phyloP scores from a whole-genome alignment of 2,797 vertebrate species.

The Bradypodion pumilum region DNA sequence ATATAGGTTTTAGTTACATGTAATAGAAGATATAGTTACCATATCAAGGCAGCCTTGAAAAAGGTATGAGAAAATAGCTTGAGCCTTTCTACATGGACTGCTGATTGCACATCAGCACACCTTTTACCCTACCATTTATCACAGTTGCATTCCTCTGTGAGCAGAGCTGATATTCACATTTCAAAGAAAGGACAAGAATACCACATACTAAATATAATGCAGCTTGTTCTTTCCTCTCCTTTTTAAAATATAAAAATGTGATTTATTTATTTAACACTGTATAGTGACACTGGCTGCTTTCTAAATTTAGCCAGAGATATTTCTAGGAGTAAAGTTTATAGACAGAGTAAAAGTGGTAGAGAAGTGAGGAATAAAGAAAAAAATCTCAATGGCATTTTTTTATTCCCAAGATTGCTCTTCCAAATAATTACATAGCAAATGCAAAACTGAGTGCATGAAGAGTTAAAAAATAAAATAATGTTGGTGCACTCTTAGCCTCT shows the following conservation, averaged over 20 bases:
- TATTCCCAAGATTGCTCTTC: not conserved
- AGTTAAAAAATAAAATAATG: not conserved
- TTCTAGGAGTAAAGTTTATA: not conserved
- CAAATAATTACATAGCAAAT: not conserved
- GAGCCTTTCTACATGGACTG: not conserved
- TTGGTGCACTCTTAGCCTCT: not conserved
- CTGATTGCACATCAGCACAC: conserved; percentile 4
- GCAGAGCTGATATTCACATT: conserved; percentile 12
- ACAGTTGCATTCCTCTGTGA: not conserved
- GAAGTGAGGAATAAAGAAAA: not conserved
- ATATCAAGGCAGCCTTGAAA: not conserved
- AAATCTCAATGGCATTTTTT: not conserved
- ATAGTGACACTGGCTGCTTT: not conserved
- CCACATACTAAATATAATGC: not conserved
- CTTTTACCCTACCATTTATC: conserved; percentile 6
- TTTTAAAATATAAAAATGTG: not conserved
- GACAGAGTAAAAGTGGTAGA: not conserved
- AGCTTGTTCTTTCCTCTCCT: not conserved
- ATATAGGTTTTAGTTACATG: not conserved
- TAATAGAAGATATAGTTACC: not conserved
- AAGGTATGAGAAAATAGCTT: not conserved
- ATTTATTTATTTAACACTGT: fast-evolving
- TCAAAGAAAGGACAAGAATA: conserved; percentile 19
- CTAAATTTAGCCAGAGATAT: not conserved
- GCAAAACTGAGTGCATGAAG: not conserved